Conservation (phyloP, 2,888 invertebrate species). For the Pedicia rivosa region DNA sequence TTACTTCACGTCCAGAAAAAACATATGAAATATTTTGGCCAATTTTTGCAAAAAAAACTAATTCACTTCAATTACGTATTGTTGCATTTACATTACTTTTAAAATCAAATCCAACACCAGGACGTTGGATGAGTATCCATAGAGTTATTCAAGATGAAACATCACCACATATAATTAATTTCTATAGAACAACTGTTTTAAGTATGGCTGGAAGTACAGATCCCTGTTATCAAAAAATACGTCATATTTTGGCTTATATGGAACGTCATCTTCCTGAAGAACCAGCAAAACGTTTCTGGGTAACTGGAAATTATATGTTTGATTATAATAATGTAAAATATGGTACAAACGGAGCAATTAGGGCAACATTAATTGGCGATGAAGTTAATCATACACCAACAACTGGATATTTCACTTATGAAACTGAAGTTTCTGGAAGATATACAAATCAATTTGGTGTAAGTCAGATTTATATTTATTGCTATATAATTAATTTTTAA, state of each 20-base stretch:
- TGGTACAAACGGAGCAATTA: conserved; percentile 40
- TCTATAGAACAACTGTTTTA: conserved; percentile 52
- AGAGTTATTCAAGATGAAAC: conserved; percentile 46
- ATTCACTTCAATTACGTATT: conserved; percentile 48
- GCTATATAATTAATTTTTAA: not conserved
- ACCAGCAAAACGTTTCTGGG: conserved; percentile 39
- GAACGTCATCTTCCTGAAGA: conserved; percentile 42
- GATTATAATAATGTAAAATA: conserved; percentile 47
- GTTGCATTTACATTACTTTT: conserved; percentile 48
- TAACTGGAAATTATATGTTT: conserved; percentile 54
- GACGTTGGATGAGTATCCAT: conserved; percentile 49
- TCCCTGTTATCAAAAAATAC: conserved; percentile 46
- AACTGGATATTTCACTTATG: conserved; percentile 38
- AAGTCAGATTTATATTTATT: conserved; percentile 1
- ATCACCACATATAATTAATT: conserved; percentile 47
- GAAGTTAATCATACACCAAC: conserved; percentile 46
- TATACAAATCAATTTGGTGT: conserved; percentile 41
- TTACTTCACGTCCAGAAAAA: conserved; percentile 35
- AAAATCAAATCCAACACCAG: conserved; percentile 44
- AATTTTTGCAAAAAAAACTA: conserved; percentile 46
- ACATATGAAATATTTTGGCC: conserved; percentile 48
- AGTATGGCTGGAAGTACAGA: conserved; percentile 49
- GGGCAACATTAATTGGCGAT: conserved; percentile 47
- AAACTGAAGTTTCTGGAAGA: conserved; percentile 38
- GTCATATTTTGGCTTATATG: conserved; percentile 46